Evolutionary conservation across 2,113 vertebrate genomes (phyloP).

Genomic region (Pomatostomus ruficeps): DNA sequence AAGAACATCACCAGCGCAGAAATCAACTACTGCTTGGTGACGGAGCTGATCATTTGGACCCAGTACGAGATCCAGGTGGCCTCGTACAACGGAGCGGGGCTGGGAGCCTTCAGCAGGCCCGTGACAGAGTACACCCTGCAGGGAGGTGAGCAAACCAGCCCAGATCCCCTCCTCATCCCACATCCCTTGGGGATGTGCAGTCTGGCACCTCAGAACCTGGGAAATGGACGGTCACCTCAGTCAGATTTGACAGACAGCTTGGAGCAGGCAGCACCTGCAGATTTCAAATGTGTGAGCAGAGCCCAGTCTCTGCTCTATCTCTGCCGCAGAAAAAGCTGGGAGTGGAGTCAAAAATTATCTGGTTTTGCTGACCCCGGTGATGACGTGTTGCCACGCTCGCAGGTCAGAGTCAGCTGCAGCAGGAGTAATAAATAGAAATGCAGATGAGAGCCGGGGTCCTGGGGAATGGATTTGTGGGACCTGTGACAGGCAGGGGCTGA

Average conservation of each 20-base stretch:
- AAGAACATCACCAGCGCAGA: constrained; percentile 94
- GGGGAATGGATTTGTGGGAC: background rate
- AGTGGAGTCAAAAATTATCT: background rate
- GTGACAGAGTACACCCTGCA: constrained; percentile 92
- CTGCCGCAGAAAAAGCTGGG: background rate
- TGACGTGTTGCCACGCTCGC: background rate
- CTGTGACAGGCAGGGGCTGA: background rate
- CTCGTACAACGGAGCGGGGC: constrained; percentile 88
- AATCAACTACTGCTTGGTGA: constrained; percentile 93
- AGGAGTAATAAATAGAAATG: background rate
- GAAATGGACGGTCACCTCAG: background rate
- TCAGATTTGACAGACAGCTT: background rate
- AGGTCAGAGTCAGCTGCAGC: background rate
- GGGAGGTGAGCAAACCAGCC: constrained; percentile 80
- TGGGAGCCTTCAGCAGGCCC: constrained; percentile 87
- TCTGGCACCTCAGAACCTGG: background rate
- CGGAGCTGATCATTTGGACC: constrained; percentile 95
- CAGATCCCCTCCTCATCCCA: background rate
- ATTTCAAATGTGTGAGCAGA: background rate
- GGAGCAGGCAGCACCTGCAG: background rate
- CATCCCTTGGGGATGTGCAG: background rate
- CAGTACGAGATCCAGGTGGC: constrained; percentile 98
- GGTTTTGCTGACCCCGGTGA: background rate
- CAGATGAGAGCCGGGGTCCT: background rate
- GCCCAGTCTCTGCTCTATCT: background rate